These are phyloP conservation scores for Agapornis canus DNA, from an alignment of 2,797 vertebrate genomes.

Conservation along the genomic window DNA sequence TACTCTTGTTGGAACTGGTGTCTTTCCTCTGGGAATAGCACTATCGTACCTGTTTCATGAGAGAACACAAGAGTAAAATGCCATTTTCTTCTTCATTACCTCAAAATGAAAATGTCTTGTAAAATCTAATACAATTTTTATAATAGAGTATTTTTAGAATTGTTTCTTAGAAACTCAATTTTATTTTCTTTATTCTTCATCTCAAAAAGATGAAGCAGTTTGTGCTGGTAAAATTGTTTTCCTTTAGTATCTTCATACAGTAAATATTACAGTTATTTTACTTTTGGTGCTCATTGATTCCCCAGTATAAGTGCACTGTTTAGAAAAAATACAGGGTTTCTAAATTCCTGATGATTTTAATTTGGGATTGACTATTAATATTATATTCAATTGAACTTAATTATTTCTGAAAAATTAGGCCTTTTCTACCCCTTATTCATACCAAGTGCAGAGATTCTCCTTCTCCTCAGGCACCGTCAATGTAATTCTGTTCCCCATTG, in stretches of 20 bases:
- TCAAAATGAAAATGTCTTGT: neutral
- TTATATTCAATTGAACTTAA: neutral
- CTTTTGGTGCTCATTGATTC: neutral
- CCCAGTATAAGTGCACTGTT: neutral
- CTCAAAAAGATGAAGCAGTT: neutral
- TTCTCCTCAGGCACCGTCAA: neutral
- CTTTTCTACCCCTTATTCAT: neutral
- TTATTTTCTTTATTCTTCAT: neutral
- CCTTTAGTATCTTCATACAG: neutral
- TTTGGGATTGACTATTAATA: neutral
- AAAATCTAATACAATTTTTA: neutral
- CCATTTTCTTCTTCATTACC: neutral
- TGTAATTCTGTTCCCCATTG: neutral
- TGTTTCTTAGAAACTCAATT: neutral
- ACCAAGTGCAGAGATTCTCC: neutral
- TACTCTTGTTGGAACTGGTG: conserved; percentile 23
- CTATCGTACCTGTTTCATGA: conserved; percentile 53
- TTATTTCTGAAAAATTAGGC: neutral
- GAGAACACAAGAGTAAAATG: conserved; percentile 56
- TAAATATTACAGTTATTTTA: neutral
- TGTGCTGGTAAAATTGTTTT: neutral
- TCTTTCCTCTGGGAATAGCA: conserved; percentile 50
- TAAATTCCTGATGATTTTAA: neutral
- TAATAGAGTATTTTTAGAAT: neutral
- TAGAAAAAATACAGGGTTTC: neutral